Conservation (phyloP, 2,888 invertebrate species). For the Tipula lateralis region DNA sequence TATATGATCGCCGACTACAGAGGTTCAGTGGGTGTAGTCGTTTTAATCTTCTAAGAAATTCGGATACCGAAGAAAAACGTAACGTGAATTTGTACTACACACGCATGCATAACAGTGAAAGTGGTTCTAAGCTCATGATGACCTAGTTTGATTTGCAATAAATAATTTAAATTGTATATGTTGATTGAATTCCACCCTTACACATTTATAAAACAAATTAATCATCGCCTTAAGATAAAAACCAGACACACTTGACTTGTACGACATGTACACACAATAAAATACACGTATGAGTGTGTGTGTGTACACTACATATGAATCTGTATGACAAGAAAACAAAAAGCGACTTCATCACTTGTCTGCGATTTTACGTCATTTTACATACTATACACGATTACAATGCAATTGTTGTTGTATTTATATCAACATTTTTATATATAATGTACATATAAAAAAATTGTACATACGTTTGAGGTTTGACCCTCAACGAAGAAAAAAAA, state of each 20-base stretch:
- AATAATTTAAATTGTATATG: background rate
- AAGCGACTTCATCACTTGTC: background rate
- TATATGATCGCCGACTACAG: background rate
- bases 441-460: background rate
- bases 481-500: background rate
- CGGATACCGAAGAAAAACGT: background rate
- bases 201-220: constrained; percentile 7
- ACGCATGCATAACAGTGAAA: background rate
- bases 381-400: background rate
- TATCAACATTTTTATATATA: background rate
- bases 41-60: background rate
- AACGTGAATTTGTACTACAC: background rate
- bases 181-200: background rate
- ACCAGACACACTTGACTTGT: constrained; percentile 5
- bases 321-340: background rate
- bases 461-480: background rate
- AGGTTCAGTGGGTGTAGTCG: background rate
- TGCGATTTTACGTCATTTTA: background rate
- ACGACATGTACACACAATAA: background rate
- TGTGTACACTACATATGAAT: background rate
- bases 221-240: constrained; percentile 13
- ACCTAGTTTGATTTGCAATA: background rate
- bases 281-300: background rate
- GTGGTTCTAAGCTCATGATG: background rate
- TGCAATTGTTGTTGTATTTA: background rate